Evolutionary conservation across 2,888 invertebrate species (phyloP).

Genomic region (Lasius platythorax): DNA sequence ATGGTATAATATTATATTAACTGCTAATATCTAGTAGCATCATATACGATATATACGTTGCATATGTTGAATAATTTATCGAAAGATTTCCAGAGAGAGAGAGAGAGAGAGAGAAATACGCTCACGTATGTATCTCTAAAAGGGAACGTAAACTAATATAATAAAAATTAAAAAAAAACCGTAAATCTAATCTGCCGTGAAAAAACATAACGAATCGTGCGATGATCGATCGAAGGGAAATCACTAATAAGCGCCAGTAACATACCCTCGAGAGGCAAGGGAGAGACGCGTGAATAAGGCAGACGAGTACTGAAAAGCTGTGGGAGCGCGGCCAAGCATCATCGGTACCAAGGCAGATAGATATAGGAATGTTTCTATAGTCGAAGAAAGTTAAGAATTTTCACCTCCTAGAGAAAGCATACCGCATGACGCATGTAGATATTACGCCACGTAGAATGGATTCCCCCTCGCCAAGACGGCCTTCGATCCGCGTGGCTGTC

Average conservation of each 20-base stretch:
- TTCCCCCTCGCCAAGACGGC: conserved; percentile 44
- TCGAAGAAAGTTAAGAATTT: conserved; percentile 80
- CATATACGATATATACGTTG: not conserved
- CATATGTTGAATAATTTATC: not conserved
- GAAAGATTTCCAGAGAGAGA: not conserved
- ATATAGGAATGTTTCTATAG: conserved; percentile 61
- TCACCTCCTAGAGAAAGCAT: conserved; percentile 81
- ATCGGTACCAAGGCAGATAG: conserved; percentile 28
- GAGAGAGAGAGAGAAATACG: too few species aligned
- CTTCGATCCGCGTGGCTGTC: conserved; percentile 29
- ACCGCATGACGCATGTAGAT: conserved; percentile 74
- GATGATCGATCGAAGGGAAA: conserved; percentile 11
- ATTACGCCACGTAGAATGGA: conserved; percentile 54
- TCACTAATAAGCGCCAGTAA: conserved; percentile 14
- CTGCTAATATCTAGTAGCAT: not conserved
- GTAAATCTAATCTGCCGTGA: not conserved
- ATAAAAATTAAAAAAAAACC: not conserved
- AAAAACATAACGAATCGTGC: conserved; percentile 27
- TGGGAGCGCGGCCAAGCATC: conserved; percentile 46
- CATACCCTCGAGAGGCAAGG: conserved; percentile 28
- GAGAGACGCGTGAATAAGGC: conserved; percentile 26
- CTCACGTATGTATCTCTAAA: not conserved
- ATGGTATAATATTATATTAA: not conserved
- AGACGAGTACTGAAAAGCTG: conserved; percentile 26
- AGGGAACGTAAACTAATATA: not conserved